Evolutionary conservation across 2,113 vertebrate species (phyloP), one percentile per base, ranked within the genome.

Genomic region (Otus sunia): DNA sequence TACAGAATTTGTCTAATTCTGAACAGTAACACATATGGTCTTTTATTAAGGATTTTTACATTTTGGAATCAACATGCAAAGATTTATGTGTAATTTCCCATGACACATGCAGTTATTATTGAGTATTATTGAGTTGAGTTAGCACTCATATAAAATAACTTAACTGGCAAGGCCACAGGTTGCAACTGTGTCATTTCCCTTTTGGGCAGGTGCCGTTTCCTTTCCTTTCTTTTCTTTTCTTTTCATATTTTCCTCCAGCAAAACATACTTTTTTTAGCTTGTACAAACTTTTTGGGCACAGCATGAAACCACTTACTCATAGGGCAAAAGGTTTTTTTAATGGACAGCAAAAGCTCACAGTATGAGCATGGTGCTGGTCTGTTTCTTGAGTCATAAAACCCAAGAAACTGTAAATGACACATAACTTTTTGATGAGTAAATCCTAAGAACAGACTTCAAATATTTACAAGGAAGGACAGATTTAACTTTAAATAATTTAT

Each of bases 361-460:
- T 34, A 14, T 49, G 39, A 67, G 26, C n/a, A 30, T 47, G 7
- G 49, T 85, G 37, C 62, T 88, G 58, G 5, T 76, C 58, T 86
- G 66, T 62, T 53, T 68, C 14, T 13, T 52, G 49, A 63, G 34
- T 90, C 74, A 67, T 67, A 85, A 71, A 90, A 93, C 64, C 12
- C 34, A 88, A 82, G 76, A 58, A 91, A 49, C 49, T 59, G 10
- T 63, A 85, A 91, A 67, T 2, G 22, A 75, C 72, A 69, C 52
- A 23, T 78, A 92, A 92, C 81, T 72, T 96, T 93, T 93, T 88
- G 93, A 93, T 88, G 62, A 88, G 23, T 88, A 85, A 92, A 67
- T 60, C 32, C 20, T 12, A 52, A 72, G 34, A 60, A 43, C 1
- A 56, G 82, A 25, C 16, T 43, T 68, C 17, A 37, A 29, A 14